phyloP scores from a whole-genome alignment of 1,140 invertebrate genomes.

The Rhagoletis pomonella region DNA sequence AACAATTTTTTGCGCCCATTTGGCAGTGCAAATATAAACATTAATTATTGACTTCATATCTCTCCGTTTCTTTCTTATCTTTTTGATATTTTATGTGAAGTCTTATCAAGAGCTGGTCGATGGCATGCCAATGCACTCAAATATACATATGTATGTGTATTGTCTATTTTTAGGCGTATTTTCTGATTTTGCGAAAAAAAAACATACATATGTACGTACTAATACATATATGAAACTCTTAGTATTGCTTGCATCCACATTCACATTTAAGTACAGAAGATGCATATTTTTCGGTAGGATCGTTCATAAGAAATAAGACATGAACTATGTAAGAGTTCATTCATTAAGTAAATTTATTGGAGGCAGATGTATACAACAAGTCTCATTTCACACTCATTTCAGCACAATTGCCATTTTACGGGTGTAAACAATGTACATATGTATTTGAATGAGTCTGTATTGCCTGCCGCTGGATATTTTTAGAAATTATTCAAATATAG shows the following conservation, averaged over 20 bases:
- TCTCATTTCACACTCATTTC: background rate
- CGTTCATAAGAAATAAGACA: too few species aligned
- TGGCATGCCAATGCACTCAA: constrained; percentile 1
- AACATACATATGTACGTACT: background rate
- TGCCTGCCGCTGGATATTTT: background rate
- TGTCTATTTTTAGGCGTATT: constrained; percentile 23
- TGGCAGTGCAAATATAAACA: too few species aligned
- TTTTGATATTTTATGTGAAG: background rate
- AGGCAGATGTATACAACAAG: background rate
- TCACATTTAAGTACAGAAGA: too few species aligned
- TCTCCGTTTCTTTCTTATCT: too few species aligned
- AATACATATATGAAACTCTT: too few species aligned
- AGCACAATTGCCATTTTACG: constrained; percentile 27
- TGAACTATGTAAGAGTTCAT: too few species aligned
- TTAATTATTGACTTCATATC: too few species aligned
- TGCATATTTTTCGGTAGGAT: too few species aligned
- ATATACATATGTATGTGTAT: too few species aligned
- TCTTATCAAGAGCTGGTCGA: background rate
- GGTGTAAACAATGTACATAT: constrained; percentile 9
- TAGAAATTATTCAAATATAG: constrained; percentile 24
- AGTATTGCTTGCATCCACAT: too few species aligned
- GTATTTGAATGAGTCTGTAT: background rate
- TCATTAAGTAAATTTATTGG: background rate
- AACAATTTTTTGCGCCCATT: too few species aligned
- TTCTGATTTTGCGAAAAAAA: background rate